These are phyloP conservation scores for Limnephilus marmoratus DNA, from an alignment of 2,888 invertebrate genomes.

Conservation along the genomic window DNA sequence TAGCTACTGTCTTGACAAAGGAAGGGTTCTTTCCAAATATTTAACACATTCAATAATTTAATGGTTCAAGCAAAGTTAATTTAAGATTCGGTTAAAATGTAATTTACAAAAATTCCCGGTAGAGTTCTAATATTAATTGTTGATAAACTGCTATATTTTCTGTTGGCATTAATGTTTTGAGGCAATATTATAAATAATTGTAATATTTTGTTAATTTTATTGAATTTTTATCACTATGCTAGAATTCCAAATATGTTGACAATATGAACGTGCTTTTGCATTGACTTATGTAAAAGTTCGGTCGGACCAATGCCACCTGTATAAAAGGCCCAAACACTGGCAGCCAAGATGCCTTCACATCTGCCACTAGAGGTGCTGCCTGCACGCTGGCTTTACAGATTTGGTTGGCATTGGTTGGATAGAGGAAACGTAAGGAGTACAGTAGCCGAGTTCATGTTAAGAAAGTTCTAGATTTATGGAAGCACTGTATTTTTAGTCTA, in stretches of 20 bases:
- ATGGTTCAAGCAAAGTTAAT: neutral
- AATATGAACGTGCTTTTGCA: neutral
- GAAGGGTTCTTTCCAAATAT: neutral
- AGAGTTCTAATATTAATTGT: neutral
- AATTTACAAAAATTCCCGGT: neutral
- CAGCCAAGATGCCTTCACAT: neutral
- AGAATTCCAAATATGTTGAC: neutral
- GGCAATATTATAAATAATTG: neutral
- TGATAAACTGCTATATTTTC: neutral
- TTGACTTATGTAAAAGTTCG: neutral
- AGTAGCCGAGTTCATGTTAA: neutral
- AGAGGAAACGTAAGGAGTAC: neutral
- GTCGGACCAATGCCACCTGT: neutral
- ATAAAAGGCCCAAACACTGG: neutral
- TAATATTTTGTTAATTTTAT: neutral
- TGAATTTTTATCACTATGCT: neutral
- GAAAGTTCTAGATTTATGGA: neutral
- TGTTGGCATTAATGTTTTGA: neutral
- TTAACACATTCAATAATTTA: neutral
- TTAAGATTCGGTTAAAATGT: neutral
- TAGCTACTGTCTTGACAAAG: neutral
- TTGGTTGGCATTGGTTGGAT: neutral
- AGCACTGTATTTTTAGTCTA: conserved; percentile 12
- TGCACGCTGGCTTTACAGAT: neutral
- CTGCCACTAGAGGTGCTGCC: neutral